phyloP scores from a whole-genome alignment of 2,797 vertebrate species.

The Glossophaga mutica region DNA sequence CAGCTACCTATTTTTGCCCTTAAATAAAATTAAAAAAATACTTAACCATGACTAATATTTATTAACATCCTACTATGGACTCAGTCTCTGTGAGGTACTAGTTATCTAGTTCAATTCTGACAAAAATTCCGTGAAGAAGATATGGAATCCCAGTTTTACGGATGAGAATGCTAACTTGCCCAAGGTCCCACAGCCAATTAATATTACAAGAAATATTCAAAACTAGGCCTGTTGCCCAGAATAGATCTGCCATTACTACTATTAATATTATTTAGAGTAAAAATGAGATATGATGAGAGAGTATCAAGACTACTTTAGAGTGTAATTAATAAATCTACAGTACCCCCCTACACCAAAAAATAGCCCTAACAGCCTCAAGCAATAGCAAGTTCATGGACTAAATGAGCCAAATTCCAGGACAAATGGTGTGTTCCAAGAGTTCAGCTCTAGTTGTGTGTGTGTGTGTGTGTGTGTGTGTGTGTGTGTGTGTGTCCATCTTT shows the following conservation, averaged over 20 bases:
- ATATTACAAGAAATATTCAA: neutral
- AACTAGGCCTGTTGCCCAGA: neutral
- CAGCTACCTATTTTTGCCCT: neutral
- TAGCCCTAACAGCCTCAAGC: neutral
- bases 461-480: neutral
- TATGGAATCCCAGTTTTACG: neutral
- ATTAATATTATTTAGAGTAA: conserved; percentile 4
- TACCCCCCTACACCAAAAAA: neutral
- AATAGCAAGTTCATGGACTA: neutral
- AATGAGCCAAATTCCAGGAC: neutral
- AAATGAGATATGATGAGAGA: neutral
- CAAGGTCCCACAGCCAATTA: neutral
- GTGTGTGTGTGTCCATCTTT: neutral
- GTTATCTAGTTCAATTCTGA: conserved; percentile 21
- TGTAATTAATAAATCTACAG: neutral
- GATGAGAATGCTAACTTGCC: neutral
- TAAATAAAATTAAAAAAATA: conserved; percentile 22
- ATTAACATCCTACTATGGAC: neutral
- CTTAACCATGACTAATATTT: neutral
- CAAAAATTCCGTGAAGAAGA: conserved; percentile 11
- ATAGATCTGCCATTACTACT: neutral
- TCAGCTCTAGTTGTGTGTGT: neutral
- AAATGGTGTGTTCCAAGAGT: neutral
- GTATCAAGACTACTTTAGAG: neutral
- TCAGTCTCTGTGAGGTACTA: neutral